phyloP scores from a whole-genome alignment of 2,797 vertebrate species.

The Taeniopygia guttata region DNA sequence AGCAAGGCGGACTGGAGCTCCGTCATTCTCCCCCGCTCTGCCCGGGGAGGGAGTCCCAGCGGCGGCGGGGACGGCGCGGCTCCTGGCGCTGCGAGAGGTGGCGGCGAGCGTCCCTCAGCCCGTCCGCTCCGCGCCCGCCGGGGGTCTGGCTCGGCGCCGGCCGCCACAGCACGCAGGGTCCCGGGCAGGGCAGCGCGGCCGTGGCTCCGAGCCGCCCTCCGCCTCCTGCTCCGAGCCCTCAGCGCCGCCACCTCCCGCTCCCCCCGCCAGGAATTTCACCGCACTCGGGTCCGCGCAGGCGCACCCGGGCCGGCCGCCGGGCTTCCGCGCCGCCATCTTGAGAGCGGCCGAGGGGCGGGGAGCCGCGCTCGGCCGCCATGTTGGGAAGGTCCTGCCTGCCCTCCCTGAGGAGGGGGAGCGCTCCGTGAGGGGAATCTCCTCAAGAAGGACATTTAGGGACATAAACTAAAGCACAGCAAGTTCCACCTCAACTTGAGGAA shows the following conservation, averaged over 20 bases:
- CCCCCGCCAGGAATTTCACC: constrained; percentile 65
- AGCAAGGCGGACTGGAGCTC: constrained; percentile 95
- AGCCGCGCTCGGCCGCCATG: constrained; percentile 7
- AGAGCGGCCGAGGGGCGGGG: not conserved
- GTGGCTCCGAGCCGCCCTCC: constrained; percentile 63
- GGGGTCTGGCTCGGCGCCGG: constrained; percentile 71
- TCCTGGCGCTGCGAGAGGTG: constrained; percentile 77
- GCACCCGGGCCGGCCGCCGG: not conserved
- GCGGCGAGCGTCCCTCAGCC: constrained; percentile 75
- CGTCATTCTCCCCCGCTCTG: constrained; percentile 83
- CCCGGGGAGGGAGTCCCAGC: constrained; percentile 49
- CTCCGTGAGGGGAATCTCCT: not conserved
- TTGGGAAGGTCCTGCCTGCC: constrained; percentile 61
- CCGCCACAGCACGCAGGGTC: constrained; percentile 65
- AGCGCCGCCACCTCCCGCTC: constrained; percentile 28
- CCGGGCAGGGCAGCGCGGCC: constrained; percentile 56
- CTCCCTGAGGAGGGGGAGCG: too few relatives aligned
- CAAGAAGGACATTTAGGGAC: fast-evolving
- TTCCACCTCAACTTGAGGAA: not conserved
- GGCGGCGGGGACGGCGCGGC: constrained; percentile 22
- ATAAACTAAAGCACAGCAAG: not conserved
- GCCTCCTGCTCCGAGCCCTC: constrained; percentile 45
- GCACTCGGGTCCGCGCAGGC: constrained; percentile 62
- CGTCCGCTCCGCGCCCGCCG: constrained; percentile 71
- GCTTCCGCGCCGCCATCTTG: constrained; percentile 47